phyloP scores from a whole-genome alignment of 1,140 invertebrate genomes.

The Caenorhabditis brenneri region DNA sequence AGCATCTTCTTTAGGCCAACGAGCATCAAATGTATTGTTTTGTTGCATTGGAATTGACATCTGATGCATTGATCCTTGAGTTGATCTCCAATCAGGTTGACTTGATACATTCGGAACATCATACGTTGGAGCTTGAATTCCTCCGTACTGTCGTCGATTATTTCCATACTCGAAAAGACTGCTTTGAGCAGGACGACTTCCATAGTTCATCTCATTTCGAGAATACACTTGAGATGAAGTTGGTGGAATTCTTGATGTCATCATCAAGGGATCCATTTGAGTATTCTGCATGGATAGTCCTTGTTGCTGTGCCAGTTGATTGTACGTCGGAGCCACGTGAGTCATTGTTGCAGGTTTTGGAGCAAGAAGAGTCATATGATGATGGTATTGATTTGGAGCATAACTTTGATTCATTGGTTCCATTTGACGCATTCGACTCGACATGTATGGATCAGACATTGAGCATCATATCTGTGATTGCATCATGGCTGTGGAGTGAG shows the following conservation, averaged over 20 bases:
- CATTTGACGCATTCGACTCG: background rate
- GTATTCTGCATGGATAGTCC: slow-evolving; percentile 12
- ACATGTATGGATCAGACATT: slow-evolving; percentile 45
- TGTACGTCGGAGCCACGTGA: background rate
- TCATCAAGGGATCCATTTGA: slow-evolving; percentile 31
- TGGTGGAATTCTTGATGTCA: background rate
- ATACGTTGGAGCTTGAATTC: background rate
- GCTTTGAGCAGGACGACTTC: slow-evolving; percentile 56
- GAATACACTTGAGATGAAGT: slow-evolving; percentile 58
- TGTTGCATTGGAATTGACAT: slow-evolving; percentile 19
- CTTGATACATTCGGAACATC: background rate
- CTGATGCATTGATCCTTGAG: slow-evolving; percentile 13
- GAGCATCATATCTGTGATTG: slow-evolving; percentile 26
- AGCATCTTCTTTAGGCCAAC: slow-evolving; percentile 38
- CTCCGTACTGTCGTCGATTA: slow-evolving; percentile 29
- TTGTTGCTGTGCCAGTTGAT: slow-evolving; percentile 1
- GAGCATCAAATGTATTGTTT: slow-evolving; percentile 17
- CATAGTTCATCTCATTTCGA: slow-evolving; percentile 63
- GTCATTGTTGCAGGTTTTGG: slow-evolving; percentile 50
- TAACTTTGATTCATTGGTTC: background rate
- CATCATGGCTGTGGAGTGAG: slow-evolving; percentile 25
- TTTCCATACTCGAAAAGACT: slow-evolving; percentile 64
- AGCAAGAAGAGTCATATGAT: slow-evolving; percentile 24
- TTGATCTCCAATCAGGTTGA: background rate
- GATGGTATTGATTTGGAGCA: slow-evolving; percentile 15